Percentiles rank a stretch among this genome's conserved stretches.
Evolutionary conservation across 2,888 invertebrate species (phyloP).

Genomic region (Agrenia bidenticulata): DNA sequence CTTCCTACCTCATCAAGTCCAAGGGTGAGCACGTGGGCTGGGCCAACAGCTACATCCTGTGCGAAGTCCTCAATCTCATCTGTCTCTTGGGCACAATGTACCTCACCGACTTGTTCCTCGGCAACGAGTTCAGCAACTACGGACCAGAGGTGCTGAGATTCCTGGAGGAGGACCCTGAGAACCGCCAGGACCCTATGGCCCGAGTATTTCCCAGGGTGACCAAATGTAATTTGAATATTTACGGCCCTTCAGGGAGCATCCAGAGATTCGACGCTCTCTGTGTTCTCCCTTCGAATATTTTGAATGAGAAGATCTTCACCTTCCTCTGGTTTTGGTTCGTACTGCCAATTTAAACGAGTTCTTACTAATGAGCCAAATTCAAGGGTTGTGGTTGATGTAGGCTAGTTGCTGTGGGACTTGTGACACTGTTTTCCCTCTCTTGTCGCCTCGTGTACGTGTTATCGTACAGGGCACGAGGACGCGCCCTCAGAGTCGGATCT

Average conservation of each 20-base stretch:
- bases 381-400: conserved; percentile 13
- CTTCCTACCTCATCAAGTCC: conserved; percentile 41
- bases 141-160: conserved; percentile 53
- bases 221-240: conserved; percentile 41
- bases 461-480: conserved; percentile 26
- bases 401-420: conserved; percentile 32
- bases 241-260: conserved; percentile 37
- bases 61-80: conserved; percentile 52
- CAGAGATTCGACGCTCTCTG: conserved; percentile 46
- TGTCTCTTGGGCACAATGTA: conserved; percentile 54
- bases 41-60: conserved; percentile 48
- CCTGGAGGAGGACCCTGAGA: conserved; percentile 40
- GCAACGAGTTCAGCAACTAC: conserved; percentile 54
- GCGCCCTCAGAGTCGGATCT: not conserved
- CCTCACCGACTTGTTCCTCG: conserved; percentile 54
- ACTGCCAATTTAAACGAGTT: not conserved
- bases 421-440: conserved; percentile 17
- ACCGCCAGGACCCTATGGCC: conserved; percentile 44
- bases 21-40: conserved; percentile 43
- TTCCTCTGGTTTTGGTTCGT: conserved; percentile 50
- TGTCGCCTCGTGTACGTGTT: conserved; percentile 38
- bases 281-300: conserved; percentile 53
- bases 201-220: conserved; percentile 45
- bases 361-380: conserved; percentile 5
- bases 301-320: conserved; percentile 54